Evolutionary conservation across 2,113 vertebrate species (phyloP).

Genomic region (Nibea albiflora): DNA sequence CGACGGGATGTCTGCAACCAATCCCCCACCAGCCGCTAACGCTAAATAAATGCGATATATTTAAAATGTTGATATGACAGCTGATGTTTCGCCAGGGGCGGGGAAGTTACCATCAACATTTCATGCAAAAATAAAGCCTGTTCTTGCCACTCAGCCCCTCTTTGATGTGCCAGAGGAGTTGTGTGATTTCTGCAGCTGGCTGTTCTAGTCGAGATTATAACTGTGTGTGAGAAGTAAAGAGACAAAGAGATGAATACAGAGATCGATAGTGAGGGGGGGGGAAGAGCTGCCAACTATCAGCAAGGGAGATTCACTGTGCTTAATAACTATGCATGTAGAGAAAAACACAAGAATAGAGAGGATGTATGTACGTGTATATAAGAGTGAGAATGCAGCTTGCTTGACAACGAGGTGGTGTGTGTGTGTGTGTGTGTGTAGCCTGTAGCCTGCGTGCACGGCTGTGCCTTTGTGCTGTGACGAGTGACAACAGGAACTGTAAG

Average conservation of each 20-base stretch:
- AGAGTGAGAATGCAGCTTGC: constrained; percentile 22
- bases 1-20: constrained; percentile 69
- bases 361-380: constrained; percentile 11
- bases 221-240: constrained; percentile 32
- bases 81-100: constrained; percentile 27
- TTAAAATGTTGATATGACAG: constrained; percentile 58
- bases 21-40: constrained; percentile 62
- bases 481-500: constrained; percentile 65
- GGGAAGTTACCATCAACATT: constrained; percentile 50
- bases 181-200: constrained; percentile 48
- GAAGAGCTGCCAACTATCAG: constrained; percentile 28
- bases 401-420: constrained; percentile 17
- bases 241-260: constrained; percentile 38
- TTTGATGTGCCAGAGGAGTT: constrained; percentile 56
- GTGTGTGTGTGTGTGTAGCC: constrained; percentile 1
- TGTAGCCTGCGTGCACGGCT: not conserved
- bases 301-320: not conserved
- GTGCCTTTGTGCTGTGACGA: constrained; percentile 41
- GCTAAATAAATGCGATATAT: constrained; percentile 66
- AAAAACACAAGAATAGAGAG: constrained; percentile 18
- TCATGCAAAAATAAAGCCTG: constrained; percentile 59
- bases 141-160: constrained; percentile 52
- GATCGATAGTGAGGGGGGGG: constrained; percentile 15
- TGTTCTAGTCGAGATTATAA: constrained; percentile 47
- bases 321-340: constrained; percentile 19